A percentile compares a stretch with the other conserved stretches of the same genome.
Evolutionary conservation across 2,113 vertebrate species (phyloP).

Genomic region (Butorides virescens): DNA sequence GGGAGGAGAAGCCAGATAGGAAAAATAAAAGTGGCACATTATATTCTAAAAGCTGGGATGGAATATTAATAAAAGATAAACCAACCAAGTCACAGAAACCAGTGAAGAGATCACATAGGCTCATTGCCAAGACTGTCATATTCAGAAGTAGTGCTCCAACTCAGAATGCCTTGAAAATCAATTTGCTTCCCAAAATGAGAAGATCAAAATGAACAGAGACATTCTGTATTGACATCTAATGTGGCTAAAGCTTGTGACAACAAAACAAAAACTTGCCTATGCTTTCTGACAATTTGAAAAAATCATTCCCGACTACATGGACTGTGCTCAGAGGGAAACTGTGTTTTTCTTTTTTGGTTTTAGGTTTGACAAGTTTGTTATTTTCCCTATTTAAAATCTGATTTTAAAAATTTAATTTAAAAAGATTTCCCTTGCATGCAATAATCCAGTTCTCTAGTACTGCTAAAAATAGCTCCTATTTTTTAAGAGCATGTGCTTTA

Average conservation of each 20-base stretch:
- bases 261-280: background rate
- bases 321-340: background rate
- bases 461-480: background rate
- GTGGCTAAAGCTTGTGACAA: background rate
- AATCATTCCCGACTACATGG: background rate
- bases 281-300: background rate
- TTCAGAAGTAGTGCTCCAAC: background rate
- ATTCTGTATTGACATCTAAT: background rate
- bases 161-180: background rate
- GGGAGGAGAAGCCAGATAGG: background rate
- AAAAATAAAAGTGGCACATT: background rate
- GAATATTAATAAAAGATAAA: constrained; percentile 27
- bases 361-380: background rate
- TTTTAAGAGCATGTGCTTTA: background rate
- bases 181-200: background rate
- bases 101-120: background rate
- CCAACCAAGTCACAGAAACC: background rate
- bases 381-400: background rate
- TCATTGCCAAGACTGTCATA: background rate
- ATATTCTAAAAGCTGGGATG: background rate
- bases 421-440: background rate
- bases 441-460: background rate
- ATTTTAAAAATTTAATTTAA: background rate
- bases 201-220: background rate
- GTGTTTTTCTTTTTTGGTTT: background rate